Evolutionary conservation across 2,888 invertebrate genomes (phyloP).

Genomic region (Siphlonurus alternatus): DNA sequence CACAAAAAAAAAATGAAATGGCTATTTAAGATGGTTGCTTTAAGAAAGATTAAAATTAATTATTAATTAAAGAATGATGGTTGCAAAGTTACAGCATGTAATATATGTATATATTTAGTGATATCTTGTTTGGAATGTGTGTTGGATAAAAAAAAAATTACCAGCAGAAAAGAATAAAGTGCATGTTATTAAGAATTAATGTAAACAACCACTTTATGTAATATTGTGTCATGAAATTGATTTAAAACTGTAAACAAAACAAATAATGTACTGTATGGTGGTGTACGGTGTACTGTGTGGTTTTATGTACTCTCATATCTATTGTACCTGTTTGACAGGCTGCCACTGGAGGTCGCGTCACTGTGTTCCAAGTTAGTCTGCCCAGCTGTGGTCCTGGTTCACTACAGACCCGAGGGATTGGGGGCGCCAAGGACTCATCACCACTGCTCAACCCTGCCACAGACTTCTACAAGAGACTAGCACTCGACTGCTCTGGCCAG

Average conservation of each 20-base stretch:
- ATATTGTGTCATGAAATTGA: neutral
- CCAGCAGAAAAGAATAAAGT: no score
- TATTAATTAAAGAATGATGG: no score
- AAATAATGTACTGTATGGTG: neutral
- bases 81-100: no score
- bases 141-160: no score
- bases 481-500: slow-evolving; percentile 90
- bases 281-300: neutral
- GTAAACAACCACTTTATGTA: no score
- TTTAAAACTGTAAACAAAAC: neutral
- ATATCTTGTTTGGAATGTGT: no score
- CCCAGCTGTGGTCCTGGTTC: slow-evolving; percentile 80
- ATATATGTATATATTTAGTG: no score
- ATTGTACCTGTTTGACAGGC: slow-evolving; percentile 34
- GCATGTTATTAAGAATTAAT: no score
- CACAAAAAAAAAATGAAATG: no score
- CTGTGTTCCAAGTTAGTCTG: slow-evolving; percentile 83
- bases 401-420: slow-evolving; percentile 46
- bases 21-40: no score
- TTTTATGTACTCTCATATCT: neutral
- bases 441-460: slow-evolving; percentile 76
- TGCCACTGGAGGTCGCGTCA: slow-evolving; percentile 84
- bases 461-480: slow-evolving; percentile 93
- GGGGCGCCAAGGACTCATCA: slow-evolving; percentile 52
- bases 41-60: no score